These are phyloP conservation scores for Eubasilissa splendida DNA, from an alignment of 2,888 invertebrate species.

Conservation along the genomic window DNA sequence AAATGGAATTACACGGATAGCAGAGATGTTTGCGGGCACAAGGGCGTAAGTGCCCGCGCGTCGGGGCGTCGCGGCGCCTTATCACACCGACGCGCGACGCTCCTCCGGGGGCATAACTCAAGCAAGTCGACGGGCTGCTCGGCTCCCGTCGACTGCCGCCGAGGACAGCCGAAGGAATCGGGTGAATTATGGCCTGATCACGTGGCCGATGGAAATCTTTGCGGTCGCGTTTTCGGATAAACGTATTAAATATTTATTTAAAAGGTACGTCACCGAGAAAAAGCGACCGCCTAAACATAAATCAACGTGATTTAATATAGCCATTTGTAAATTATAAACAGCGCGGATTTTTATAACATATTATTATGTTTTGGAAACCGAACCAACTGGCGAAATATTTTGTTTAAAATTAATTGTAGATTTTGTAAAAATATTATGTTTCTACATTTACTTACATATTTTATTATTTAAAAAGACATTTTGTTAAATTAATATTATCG, in stretches of 20 bases:
- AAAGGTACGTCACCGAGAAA: slow-evolving; percentile 21
- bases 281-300: slow-evolving; percentile 3
- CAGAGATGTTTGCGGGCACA: background rate
- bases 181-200: slow-evolving; percentile 44
- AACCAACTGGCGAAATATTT: too few relatives aligned
- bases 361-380: background rate
- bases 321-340: slow-evolving; percentile 16
- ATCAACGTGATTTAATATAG: slow-evolving; percentile 15
- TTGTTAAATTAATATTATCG: slow-evolving; percentile 9
- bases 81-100: background rate
- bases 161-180: slow-evolving; percentile 40
- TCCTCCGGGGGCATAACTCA: slow-evolving; percentile 47
- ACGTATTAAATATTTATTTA: slow-evolving; percentile 47
- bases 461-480: background rate
- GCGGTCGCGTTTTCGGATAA: slow-evolving; percentile 42
- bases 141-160: slow-evolving; percentile 35
- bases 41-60: background rate
- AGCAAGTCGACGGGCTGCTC: slow-evolving; percentile 48
- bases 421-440: too few relatives aligned
- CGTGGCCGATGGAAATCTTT: slow-evolving; percentile 24
- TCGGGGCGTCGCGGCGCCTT: slow-evolving; percentile 19
- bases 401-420: too few relatives aligned
- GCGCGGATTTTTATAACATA: background rate
- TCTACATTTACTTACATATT: too few relatives aligned
- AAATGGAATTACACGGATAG: slow-evolving; percentile 41